Percentiles rank a stretch among this genome's conserved stretches.
phyloP scores from a whole-genome alignment of 2,888 invertebrate genomes.

The Zonitis immaculata region DNA sequence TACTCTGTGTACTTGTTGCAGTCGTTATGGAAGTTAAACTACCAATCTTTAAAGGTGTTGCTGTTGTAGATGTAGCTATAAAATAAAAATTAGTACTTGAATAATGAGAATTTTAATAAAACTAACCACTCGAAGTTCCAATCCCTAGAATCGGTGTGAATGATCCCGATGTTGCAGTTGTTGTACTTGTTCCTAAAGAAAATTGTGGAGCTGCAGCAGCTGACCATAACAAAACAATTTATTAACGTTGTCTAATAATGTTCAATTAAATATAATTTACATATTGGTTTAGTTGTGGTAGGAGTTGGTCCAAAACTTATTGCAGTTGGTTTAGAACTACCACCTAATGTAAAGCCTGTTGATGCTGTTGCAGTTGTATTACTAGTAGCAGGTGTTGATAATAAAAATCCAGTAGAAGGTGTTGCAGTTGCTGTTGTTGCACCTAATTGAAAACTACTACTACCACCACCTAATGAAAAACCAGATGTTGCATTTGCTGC shows the following conservation, averaged over 20 bases:
- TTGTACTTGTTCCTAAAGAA: background rate
- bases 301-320: constrained; percentile 19
- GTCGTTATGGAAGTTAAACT: constrained; percentile 17
- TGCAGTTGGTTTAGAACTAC: constrained; percentile 18
- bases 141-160: constrained; percentile 12
- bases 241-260: too few relatives aligned
- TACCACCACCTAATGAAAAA: background rate
- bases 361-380: background rate
- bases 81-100: background rate
- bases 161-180: background rate
- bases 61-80: constrained; percentile 12
- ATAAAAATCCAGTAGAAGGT: too few relatives aligned
- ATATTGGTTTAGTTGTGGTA: background rate
- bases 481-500: background rate
- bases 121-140: constrained; percentile 3
- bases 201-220: background rate
- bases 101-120: background rate
- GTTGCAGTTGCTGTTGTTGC: background rate
- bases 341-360: background rate
- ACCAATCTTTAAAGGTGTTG: constrained; percentile 21
- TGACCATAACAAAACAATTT: too few relatives aligned
- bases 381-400: background rate
- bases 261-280: too few relatives aligned
- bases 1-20: constrained; percentile 29
- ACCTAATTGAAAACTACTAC: background rate